These are phyloP conservation scores for Mormyrus lacerda DNA, from an alignment of 2,113 vertebrate genomes.

Conservation along the genomic window DNA sequence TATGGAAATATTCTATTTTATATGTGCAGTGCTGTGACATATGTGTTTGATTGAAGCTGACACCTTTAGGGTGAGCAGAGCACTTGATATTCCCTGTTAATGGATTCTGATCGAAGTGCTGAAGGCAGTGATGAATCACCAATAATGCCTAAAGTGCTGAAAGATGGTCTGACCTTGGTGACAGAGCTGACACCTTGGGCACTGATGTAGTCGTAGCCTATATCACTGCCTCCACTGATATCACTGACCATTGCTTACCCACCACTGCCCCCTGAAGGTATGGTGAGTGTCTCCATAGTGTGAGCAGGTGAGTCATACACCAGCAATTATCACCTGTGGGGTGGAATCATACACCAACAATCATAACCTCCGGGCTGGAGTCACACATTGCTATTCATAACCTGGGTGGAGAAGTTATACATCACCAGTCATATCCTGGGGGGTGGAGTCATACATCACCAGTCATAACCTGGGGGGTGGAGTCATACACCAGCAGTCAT, in stretches of 20 bases:
- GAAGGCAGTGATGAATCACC: neutral
- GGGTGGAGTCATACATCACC: too few relatives aligned
- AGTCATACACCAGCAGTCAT: too few relatives aligned
- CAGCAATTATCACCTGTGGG: too few relatives aligned
- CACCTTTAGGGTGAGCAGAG: neutral
- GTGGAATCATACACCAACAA: too few relatives aligned
- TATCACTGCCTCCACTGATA: neutral
- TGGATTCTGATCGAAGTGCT: neutral
- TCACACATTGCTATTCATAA: too few relatives aligned
- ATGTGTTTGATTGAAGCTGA: neutral
- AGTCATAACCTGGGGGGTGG: too few relatives aligned
- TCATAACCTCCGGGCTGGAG: too few relatives aligned
- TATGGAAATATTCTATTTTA: neutral
- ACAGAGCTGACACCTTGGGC: neutral
- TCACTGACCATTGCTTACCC: neutral
- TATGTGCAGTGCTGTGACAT: neutral
- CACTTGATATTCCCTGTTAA: neutral
- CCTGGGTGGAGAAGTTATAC: too few relatives aligned
- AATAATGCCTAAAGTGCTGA: neutral
- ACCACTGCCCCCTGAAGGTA: neutral
- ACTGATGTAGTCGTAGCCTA: neutral
- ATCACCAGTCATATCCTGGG: too few relatives aligned
- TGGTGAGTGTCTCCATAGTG: neutral
- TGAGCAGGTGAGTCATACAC: neutral
- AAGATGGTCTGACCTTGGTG: neutral